Percentiles rank a stretch among this genome's conserved stretches.
Evolutionary conservation across 2,888 invertebrate genomes (phyloP).

Genomic region (Apoderus coryli): DNA sequence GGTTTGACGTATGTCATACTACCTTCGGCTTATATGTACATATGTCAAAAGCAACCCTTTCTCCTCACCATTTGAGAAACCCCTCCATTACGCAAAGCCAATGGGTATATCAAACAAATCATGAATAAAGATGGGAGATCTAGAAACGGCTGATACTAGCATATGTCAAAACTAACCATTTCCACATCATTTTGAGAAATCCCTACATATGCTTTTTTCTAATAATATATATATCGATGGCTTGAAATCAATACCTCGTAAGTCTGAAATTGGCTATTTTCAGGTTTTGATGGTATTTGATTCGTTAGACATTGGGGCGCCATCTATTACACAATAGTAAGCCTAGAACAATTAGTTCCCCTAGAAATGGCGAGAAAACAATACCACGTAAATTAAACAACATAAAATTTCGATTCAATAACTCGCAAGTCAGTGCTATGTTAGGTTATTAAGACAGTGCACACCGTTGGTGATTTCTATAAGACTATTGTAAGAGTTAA

Average conservation of each 20-base stretch:
- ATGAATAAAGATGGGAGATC: no score
- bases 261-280: constrained; percentile 7
- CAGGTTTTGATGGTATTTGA: constrained; percentile 2
- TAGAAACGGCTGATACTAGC: no score
- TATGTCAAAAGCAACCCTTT: no score
- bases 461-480: neutral
- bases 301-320: constrained; percentile 6
- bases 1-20: no score
- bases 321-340: constrained; percentile 5
- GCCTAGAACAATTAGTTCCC: constrained; percentile 5
- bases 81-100: no score
- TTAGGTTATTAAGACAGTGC: constrained; percentile 3
- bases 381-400: constrained; percentile 8
- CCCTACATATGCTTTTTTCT: no score
- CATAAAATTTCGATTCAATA: constrained; percentile 5
- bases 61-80: no score
- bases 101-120: no score
- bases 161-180: no score
- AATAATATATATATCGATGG: no score
- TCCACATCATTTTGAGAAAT: no score
- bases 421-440: constrained; percentile 6
- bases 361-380: constrained; percentile 6
- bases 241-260: constrained; percentile 8
- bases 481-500: constrained; percentile 1
- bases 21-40: no score